phyloP scores from a whole-genome alignment of 2,113 vertebrate genomes.

The Ceratotherium simum region DNA sequence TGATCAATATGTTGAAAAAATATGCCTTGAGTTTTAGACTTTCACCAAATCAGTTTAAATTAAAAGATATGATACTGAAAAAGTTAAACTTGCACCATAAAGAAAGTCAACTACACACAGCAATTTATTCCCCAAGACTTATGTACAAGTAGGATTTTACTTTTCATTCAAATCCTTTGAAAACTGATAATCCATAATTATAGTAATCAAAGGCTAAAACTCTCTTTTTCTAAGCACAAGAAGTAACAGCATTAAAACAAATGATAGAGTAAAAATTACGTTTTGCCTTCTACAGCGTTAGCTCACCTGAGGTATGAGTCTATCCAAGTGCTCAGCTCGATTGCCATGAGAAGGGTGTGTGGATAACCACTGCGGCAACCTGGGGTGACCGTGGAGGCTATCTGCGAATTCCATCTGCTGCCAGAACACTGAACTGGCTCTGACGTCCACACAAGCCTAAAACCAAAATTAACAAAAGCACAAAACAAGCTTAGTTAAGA shows the following conservation, averaged over 20 bases:
- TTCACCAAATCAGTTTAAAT: constrained; percentile 12
- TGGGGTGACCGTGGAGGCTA: constrained; percentile 85
- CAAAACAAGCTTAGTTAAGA: neutral
- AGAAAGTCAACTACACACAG: neutral
- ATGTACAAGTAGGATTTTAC: neutral
- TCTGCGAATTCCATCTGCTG: constrained; percentile 94
- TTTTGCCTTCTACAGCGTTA: neutral
- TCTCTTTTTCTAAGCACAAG: constrained; percentile 27
- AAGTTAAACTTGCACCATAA: neutral
- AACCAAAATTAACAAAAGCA: constrained; percentile 61
- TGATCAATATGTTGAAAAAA: neutral
- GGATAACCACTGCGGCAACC: constrained; percentile 95
- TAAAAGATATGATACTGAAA: neutral
- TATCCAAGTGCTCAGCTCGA: constrained; percentile 91
- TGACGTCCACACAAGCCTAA: constrained; percentile 96
- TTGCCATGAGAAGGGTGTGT: constrained; percentile 96
- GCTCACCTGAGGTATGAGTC: constrained; percentile 94
- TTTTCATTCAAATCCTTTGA: constrained; percentile 37
- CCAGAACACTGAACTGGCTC: constrained; percentile 96
- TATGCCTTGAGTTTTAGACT: neutral
- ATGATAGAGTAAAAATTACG: neutral
- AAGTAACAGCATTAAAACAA: constrained; percentile 43
- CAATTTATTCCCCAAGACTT: neutral
- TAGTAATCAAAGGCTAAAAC: neutral
- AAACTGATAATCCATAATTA: neutral